phyloP scores from a whole-genome alignment of 2,113 vertebrate species.

The Tyto alba region DNA sequence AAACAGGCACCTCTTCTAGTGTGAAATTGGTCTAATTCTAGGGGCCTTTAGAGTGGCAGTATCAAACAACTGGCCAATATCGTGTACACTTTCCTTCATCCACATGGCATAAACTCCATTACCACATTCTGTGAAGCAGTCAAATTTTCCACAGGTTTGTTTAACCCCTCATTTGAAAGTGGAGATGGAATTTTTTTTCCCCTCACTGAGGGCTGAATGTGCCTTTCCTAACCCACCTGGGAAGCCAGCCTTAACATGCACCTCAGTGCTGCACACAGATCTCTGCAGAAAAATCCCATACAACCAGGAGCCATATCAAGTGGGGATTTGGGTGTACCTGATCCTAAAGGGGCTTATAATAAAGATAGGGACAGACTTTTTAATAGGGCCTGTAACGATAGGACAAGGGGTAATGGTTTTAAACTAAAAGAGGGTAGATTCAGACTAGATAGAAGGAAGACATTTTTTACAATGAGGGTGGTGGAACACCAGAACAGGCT shows the following conservation, averaged over 20 bases:
- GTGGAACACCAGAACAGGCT: not conserved
- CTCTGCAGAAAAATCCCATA: not conserved
- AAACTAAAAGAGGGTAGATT: not conserved
- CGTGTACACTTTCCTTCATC: constrained; percentile 1
- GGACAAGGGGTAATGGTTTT: not conserved
- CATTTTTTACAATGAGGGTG: accelerated
- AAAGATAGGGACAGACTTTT: not conserved
- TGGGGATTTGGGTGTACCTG: not conserved
- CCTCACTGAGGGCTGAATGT: not conserved
- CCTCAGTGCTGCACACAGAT: not conserved
- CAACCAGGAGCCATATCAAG: not conserved
- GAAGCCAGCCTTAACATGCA: not conserved
- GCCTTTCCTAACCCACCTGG: not conserved
- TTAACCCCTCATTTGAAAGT: constrained; percentile 30
- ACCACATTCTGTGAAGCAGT: constrained; percentile 45
- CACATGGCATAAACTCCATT: constrained; percentile 25
- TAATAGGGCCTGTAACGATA: accelerated
- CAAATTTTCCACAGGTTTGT: constrained; percentile 3
- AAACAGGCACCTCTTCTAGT: constrained; percentile 50
- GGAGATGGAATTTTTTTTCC: not conserved
- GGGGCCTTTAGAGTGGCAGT: constrained; percentile 45
- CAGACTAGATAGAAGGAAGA: not conserved
- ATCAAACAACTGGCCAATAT: constrained; percentile 51
- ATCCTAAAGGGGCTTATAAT: not conserved
- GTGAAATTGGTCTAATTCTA: constrained; percentile 64